Evolutionary conservation across 2,113 vertebrate species (phyloP).

Genomic region (Bubo scandiacus): DNA sequence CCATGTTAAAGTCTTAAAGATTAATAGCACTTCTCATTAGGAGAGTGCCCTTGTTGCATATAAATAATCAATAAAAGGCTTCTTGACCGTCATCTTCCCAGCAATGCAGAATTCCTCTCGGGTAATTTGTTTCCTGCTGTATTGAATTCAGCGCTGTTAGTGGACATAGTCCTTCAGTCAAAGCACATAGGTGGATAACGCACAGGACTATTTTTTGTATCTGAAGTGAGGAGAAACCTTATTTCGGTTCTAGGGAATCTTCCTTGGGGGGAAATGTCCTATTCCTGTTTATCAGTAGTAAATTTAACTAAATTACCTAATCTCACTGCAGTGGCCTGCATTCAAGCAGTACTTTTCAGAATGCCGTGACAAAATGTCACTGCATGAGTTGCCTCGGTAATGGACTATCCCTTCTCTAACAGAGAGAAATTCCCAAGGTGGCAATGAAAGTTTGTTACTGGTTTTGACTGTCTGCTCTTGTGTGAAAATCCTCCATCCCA

Average conservation of each 20-base stretch:
- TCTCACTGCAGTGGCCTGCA: background rate
- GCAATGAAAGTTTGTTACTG: background rate
- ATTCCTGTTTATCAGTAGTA: background rate
- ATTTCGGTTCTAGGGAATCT: background rate
- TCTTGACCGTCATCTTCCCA: background rate
- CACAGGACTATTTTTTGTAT: background rate
- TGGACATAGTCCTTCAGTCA: background rate
- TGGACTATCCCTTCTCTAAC: background rate
- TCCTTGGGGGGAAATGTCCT: background rate
- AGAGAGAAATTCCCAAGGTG: background rate
- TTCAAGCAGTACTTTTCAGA: background rate
- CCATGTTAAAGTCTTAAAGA: background rate
- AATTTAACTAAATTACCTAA: background rate
- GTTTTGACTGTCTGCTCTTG: background rate
- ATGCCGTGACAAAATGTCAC: background rate
- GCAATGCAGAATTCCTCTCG: background rate
- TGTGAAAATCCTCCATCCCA: background rate
- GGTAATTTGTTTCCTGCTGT: background rate
- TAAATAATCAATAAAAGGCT: background rate
- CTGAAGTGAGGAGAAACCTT: background rate
- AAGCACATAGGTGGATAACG: background rate
- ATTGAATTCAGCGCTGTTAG: background rate
- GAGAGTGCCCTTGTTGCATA: background rate
- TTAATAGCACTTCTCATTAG: background rate
- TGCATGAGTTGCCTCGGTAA: background rate